Conservation (phyloP, 2,797 vertebrate genomes). For the Gobio occitaniae region DNA sequence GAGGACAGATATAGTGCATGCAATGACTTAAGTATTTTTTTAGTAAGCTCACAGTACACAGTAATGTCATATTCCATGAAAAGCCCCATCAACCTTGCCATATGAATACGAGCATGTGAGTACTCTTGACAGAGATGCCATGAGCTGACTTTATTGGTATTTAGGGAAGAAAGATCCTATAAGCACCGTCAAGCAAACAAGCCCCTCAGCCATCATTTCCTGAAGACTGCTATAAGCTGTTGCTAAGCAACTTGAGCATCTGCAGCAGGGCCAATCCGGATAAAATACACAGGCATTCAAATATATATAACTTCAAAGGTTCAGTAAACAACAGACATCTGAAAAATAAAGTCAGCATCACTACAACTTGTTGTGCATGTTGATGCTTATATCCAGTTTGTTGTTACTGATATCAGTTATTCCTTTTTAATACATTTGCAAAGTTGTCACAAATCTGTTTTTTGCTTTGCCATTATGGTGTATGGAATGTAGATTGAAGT, state of each 20-base stretch:
- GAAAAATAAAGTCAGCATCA: background rate
- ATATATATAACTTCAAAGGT: background rate
- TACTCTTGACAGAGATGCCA: conserved; percentile 31
- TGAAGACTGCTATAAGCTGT: conserved; percentile 53
- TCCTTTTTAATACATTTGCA: background rate
- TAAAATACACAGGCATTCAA: conserved; percentile 36
- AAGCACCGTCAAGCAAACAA: conserved; percentile 42
- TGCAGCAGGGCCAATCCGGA: conserved; percentile 41
- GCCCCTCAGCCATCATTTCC: conserved; percentile 29
- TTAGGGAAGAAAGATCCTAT: conserved; percentile 45
- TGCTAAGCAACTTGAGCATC: conserved; percentile 58
- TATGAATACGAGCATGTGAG: conserved; percentile 16
- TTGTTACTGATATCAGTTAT: background rate
- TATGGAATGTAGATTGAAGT: background rate
- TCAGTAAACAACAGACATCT: conserved; percentile 23
- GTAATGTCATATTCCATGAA: conserved; percentile 4
- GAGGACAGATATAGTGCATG: background rate
- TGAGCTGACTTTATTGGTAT: conserved; percentile 31
- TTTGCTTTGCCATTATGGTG: background rate
- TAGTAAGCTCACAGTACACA: conserved; percentile 6
- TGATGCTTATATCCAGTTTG: background rate
- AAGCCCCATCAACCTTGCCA: conserved; percentile 8
- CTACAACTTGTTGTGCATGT: background rate
- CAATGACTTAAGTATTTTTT: background rate
- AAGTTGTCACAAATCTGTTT: background rate